These are phyloP conservation scores for Pocillopora damicornis DNA, from an alignment of 64 coral and sea anemone genomes.

Conservation along the genomic window DNA sequence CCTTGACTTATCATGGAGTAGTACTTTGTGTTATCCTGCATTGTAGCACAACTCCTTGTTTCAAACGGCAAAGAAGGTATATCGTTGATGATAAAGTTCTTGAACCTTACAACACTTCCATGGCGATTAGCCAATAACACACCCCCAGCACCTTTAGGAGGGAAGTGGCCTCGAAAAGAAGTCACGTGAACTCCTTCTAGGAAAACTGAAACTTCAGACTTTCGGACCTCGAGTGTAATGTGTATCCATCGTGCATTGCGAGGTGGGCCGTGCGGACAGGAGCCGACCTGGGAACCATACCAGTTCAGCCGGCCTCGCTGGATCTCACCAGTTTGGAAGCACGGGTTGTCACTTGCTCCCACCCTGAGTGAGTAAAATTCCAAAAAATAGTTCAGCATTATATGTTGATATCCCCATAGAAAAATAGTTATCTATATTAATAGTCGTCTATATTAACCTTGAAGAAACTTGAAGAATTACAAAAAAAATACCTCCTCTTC, in stretches of 20 bases:
- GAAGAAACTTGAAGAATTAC: too few relatives aligned
- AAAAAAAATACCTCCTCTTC: too few relatives aligned
- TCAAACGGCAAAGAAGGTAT: constrained; percentile 1
- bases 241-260: constrained; percentile 10
- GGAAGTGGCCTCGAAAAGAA: background rate
- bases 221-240: background rate
- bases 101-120: constrained; percentile 1
- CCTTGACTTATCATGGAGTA: constrained; percentile 14
- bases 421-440: too few relatives aligned
- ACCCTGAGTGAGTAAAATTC: background rate
- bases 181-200: constrained; percentile 1
- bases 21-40: background rate
- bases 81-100: constrained; percentile 14
- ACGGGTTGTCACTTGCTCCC: background rate
- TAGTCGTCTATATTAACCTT: too few relatives aligned
- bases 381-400: background rate
- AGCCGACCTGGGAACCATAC: constrained; percentile 15
- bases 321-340: constrained; percentile 17
- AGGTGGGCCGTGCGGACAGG: constrained; percentile 9
- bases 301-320: constrained; percentile 2
- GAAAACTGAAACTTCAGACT: constrained; percentile 14
- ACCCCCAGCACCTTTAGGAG: constrained; percentile 4
- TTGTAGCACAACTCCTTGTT: background rate
- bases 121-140: background rate
- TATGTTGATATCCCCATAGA: too few relatives aligned